Evolutionary conservation across 2,797 vertebrate species (phyloP).

Genomic region (Onychomys torridus): DNA sequence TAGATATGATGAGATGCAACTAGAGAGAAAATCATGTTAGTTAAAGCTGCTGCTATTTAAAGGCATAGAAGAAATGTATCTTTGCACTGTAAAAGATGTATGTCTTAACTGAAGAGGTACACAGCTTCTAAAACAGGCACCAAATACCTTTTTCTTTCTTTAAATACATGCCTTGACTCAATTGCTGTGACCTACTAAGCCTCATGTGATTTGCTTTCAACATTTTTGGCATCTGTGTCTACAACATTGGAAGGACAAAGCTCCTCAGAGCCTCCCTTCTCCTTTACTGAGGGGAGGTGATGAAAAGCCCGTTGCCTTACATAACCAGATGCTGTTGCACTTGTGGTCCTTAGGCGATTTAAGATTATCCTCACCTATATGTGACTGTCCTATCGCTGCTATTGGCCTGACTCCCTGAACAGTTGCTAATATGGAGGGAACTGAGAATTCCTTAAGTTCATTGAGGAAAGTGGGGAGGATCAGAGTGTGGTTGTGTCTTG

Average conservation of each 20-base stretch:
- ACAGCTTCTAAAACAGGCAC: conserved; percentile 62
- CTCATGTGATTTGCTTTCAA: conserved; percentile 60
- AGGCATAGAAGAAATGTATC: conserved; percentile 64
- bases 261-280: conserved; percentile 7
- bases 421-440: conserved; percentile 54
- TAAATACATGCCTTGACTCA: conserved; percentile 58
- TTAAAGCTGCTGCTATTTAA: conserved; percentile 75
- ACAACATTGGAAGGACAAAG: conserved; percentile 15
- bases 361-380: background rate
- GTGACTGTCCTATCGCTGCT: conserved; percentile 55
- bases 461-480: background rate
- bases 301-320: conserved; percentile 40
- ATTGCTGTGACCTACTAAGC: conserved; percentile 64
- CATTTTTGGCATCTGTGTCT: conserved; percentile 49
- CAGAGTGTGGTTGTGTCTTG: conserved; percentile 45
- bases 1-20: conserved; percentile 75
- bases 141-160: conserved; percentile 12
- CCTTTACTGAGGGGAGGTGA: conserved; percentile 23
- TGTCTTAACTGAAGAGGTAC: conserved; percentile 52
- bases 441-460: conserved; percentile 31
- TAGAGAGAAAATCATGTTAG: conserved; percentile 74
- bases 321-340: conserved; percentile 22
- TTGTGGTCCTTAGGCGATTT: conserved; percentile 52
- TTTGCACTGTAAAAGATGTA: conserved; percentile 72
- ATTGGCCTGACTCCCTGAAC: conserved; percentile 22